These are phyloP conservation scores for Anguilla anguilla DNA, from an alignment of 2,797 vertebrate genomes.

Conservation along the genomic window DNA sequence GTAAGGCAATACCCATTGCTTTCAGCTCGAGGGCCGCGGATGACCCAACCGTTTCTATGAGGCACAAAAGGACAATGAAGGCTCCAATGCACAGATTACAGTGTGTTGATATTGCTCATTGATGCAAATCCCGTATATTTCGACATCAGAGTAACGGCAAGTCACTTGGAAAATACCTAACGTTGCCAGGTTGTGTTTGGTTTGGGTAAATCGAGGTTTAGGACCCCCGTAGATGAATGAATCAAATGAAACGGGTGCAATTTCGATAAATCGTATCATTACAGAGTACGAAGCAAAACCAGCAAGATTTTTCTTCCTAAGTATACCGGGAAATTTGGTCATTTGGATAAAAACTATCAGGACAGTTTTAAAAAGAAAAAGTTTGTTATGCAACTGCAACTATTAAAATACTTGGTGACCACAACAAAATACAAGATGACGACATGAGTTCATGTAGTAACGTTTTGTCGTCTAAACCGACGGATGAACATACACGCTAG, in stretches of 20 bases:
- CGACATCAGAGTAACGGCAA: not conserved
- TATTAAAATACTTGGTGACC: not conserved
- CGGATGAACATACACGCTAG: not conserved
- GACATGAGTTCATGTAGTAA: not conserved
- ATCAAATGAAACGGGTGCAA: not conserved
- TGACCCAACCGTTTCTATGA: not conserved
- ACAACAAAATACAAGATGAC: not conserved
- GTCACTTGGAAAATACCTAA: not conserved
- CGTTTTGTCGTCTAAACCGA: not conserved
- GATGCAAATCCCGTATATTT: not conserved
- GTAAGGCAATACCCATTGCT: not conserved
- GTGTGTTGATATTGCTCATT: not conserved
- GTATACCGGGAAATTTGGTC: not conserved
- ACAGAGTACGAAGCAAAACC: not conserved
- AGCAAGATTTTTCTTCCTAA: not conserved
- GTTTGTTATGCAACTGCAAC: not conserved
- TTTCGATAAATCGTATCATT: not conserved
- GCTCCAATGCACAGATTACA: not conserved
- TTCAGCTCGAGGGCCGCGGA: not conserved
- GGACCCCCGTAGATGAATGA: not conserved
- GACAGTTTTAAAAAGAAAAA: not conserved
- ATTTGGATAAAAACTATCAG: not conserved
- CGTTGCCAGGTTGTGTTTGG: not conserved
- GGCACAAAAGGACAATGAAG: not conserved
- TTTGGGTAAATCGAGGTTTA: not conserved